A percentile compares a stretch with the other conserved stretches of the same genome.
phyloP scores from a whole-genome alignment of 2,888 invertebrate genomes.

The Aproaerema taeniolella region DNA sequence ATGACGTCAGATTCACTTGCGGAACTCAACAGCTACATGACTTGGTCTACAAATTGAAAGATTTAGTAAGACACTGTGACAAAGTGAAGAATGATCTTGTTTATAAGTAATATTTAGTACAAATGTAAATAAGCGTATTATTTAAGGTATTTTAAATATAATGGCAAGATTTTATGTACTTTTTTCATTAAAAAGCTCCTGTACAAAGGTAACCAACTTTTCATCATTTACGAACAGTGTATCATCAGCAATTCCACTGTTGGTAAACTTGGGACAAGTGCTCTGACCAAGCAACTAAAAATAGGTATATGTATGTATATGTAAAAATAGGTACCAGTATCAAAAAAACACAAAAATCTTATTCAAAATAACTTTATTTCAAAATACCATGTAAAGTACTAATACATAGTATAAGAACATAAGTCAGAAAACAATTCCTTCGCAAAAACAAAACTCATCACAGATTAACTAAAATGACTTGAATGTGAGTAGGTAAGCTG shows the following conservation, averaged over 20 bases:
- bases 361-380: conserved; percentile 68
- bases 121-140: conserved; percentile 4
- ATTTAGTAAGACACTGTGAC: conserved; percentile 79
- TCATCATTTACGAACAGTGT: too few species aligned
- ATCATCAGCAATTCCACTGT: too few species aligned
- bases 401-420: conserved; percentile 49
- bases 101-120: too few species aligned
- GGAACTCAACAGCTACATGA: conserved; percentile 81
- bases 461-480: conserved; percentile 55
- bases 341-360: conserved; percentile 25
- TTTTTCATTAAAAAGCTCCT: too few species aligned
- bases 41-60: conserved; percentile 81
- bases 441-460: conserved; percentile 58
- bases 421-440: conserved; percentile 59
- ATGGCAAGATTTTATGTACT: background rate
- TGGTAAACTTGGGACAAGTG: too few species aligned
- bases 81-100: conserved; percentile 58
- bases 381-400: conserved; percentile 47
- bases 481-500: conserved; percentile 41
- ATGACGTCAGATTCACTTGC: conserved; percentile 78
- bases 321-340: too few species aligned
- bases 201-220: background rate
- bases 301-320: too few species aligned
- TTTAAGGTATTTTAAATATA: conserved; percentile 1
- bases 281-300: too few species aligned